These are phyloP conservation scores for Andricus curvator DNA, from an alignment of 2,888 invertebrate species.

Conservation along the genomic window DNA sequence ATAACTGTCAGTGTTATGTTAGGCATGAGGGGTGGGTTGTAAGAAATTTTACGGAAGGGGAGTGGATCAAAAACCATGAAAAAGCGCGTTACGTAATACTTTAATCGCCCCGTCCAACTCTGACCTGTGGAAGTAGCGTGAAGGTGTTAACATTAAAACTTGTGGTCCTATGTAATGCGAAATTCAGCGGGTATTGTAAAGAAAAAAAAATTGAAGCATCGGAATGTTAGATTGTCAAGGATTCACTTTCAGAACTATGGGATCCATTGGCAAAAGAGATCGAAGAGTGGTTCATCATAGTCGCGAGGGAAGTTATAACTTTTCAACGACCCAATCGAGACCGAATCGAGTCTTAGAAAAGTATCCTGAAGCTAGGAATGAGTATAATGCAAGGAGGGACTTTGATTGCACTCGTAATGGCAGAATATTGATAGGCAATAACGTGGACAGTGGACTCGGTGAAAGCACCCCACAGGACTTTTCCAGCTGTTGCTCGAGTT, in stretches of 20 bases:
- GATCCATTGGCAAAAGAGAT: slow-evolving; percentile 75
- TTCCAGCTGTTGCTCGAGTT: slow-evolving; percentile 77
- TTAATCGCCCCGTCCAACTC: not conserved
- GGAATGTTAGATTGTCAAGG: slow-evolving; percentile 63
- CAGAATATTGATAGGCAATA: slow-evolving; percentile 73
- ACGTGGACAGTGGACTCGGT: slow-evolving; percentile 76
- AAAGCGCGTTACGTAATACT: too few relatives aligned
- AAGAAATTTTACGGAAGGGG: too few relatives aligned
- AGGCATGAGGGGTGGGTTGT: too few relatives aligned
- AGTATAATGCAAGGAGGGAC: slow-evolving; percentile 72
- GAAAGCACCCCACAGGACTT: slow-evolving; percentile 77
- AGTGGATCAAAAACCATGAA: too few relatives aligned
- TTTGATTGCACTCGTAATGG: slow-evolving; percentile 73
- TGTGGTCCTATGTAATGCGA: not conserved
- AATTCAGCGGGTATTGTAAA: slow-evolving; percentile 18
- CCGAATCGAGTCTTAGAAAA: slow-evolving; percentile 67
- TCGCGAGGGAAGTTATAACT: slow-evolving; percentile 74
- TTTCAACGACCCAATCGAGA: slow-evolving; percentile 63
- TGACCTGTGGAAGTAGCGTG: slow-evolving; percentile 32
- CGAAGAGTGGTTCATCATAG: slow-evolving; percentile 71
- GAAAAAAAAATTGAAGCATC: slow-evolving; percentile 50
- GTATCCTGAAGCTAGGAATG: slow-evolving; percentile 68
- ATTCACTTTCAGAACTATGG: slow-evolving; percentile 75
- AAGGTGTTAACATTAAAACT: slow-evolving; percentile 14
- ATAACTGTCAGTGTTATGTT: too few relatives aligned